phyloP scores from a whole-genome alignment of 1,140 invertebrate species.

The Sitobion miscanthi region DNA sequence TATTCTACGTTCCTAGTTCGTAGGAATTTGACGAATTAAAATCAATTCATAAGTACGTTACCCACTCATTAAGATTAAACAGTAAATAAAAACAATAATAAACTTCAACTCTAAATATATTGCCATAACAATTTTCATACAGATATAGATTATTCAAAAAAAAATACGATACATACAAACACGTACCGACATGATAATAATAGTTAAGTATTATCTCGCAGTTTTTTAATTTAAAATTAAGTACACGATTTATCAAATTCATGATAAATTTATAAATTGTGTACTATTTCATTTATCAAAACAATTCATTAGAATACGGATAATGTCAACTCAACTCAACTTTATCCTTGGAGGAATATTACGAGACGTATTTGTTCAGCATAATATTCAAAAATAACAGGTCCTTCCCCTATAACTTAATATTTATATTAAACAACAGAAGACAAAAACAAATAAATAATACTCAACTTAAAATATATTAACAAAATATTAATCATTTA shows the following conservation, averaged over 20 bases:
- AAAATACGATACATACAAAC: not conserved
- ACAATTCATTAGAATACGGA: conserved; percentile 4
- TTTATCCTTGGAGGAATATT: not conserved
- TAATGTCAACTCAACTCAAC: not conserved
- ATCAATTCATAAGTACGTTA: not conserved
- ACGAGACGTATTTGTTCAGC: not conserved
- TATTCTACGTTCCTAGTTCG: too few species aligned
- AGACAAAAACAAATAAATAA: not conserved
- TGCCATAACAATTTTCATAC: not conserved
- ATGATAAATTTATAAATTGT: not conserved
- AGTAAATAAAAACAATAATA: not conserved
- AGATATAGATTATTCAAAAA: not conserved
- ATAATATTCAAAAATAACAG: not conserved
- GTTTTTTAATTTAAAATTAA: not conserved
- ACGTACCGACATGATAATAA: not conserved
- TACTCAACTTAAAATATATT: not conserved
- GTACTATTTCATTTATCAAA: not conserved
- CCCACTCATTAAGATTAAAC: not conserved
- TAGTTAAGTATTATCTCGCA: not conserved
- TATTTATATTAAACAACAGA: not conserved
- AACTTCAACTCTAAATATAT: not conserved
- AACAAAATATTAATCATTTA: not conserved
- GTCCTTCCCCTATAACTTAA: not conserved
- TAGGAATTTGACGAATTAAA: not conserved
- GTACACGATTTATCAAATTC: not conserved